Base-by-base conservation (phyloP, 2,888 invertebrate species). In the Zootermopsis nevadensis region DNA sequence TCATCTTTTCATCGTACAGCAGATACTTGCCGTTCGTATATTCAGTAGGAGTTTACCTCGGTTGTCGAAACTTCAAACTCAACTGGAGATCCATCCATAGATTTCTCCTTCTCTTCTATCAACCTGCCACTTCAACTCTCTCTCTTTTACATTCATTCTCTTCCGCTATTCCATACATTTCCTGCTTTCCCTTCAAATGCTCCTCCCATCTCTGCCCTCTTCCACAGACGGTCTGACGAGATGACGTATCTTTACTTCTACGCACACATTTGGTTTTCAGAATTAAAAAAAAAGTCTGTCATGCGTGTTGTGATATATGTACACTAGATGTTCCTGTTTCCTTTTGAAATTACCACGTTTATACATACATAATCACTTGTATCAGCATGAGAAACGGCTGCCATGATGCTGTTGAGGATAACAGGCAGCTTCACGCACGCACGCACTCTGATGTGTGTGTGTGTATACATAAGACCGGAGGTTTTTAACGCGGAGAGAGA, bases 271-370 rank as follows among this genome's bases (percentile, higher is more conserved):
- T 79, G 35, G 79, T 79, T 79, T 79, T 33, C 66, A 66, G 79
- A 79, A 79, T 66, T 79, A 66, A 60, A 79, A 74, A 55, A 79
- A 72, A 79, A 77, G 24, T 66, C 79, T 38, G 35, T 66, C 60
- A 79, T 60, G 79, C 79, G 35, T 79, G 38, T 31, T 35, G n/a
- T 53, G 53, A 66, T 79, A 79, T 66, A 79, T 79, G 66, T 38
- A 77, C 76, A 76, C 42, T 60, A 38, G 60, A 35, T 79, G 66
- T 19, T 60, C 53, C 24, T 79, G 79, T 66, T 79, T 79, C 79
- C 79, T 79, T 79, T 79, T 79, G 79, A 79, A 79, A 79, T 66
- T 79, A 79, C 79, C 79, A 79, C 79, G 60, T 79, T 79, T 79
- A 79, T 31, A 66, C 79, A 79, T 33, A 79, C 33, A 38, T 60